Percentiles rank a stretch among this genome's conserved stretches.
Evolutionary conservation across 1,140 invertebrate genomes (phyloP).

Genomic region (Bemisia tabaci): DNA sequence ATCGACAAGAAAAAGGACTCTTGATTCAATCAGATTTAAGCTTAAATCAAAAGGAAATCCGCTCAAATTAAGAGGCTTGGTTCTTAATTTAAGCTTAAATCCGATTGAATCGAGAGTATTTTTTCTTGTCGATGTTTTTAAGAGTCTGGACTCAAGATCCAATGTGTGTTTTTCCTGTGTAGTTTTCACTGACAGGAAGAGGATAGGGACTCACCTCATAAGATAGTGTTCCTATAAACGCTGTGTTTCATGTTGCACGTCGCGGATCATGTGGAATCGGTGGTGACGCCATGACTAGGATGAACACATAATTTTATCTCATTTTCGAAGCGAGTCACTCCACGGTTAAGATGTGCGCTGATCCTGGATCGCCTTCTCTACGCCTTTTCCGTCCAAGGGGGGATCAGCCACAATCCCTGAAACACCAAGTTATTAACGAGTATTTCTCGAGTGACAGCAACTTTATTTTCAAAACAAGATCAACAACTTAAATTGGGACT

Average conservation of each 20-base stretch:
- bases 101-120: too few relatives aligned
- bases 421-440: background rate
- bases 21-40: too few relatives aligned
- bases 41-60: too few relatives aligned
- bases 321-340: background rate
- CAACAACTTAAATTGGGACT: too few relatives aligned
- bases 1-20: too few relatives aligned
- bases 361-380: background rate
- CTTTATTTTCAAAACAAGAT: background rate
- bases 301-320: background rate
- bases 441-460: background rate
- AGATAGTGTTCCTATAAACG: background rate
- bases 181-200: too few relatives aligned
- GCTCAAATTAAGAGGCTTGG: too few relatives aligned
- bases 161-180: too few relatives aligned
- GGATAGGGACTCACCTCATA: background rate
- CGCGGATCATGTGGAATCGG: background rate
- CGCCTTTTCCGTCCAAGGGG: background rate
- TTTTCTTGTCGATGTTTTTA: too few relatives aligned
- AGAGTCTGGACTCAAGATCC: too few relatives aligned
- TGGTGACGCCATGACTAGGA: background rate
- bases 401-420: background rate
- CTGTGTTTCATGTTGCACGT: background rate
- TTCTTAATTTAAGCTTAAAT: too few relatives aligned
- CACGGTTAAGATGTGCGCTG: background rate